These are phyloP conservation scores for Agrypnus murinus DNA, from an alignment of 2,888 invertebrate species.

Conservation along the genomic window DNA sequence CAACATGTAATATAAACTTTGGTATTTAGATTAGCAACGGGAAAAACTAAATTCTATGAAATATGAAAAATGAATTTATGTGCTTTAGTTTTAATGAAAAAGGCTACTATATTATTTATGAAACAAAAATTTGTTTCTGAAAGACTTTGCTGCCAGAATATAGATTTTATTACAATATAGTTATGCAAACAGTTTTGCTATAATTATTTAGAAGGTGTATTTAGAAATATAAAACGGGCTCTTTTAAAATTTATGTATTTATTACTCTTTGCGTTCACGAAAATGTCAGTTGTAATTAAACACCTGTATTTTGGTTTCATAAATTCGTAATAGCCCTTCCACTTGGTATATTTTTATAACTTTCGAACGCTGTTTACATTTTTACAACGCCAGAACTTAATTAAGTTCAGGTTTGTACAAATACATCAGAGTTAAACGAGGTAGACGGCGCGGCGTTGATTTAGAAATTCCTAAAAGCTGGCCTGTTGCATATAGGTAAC, in stretches of 20 bases:
- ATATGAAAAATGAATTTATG: too few relatives aligned
- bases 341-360: conserved; percentile 30
- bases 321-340: conserved; percentile 30
- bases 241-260: conserved; percentile 22
- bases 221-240: background rate
- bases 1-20: too few relatives aligned
- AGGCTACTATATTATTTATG: too few relatives aligned
- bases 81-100: too few relatives aligned
- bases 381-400: conserved; percentile 29
- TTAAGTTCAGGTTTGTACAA: conserved; percentile 33
- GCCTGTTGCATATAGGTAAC: conserved; percentile 43
- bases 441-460: conserved; percentile 5
- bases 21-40: too few relatives aligned
- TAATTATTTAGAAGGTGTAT: too few relatives aligned
- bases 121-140: too few relatives aligned
- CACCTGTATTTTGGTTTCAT: conserved; percentile 34
- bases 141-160: too few relatives aligned
- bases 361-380: conserved; percentile 35
- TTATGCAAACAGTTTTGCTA: too few relatives aligned
- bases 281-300: conserved; percentile 30
- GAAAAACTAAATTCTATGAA: too few relatives aligned
- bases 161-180: too few relatives aligned
- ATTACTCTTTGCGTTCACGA: conserved; percentile 21
- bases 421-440: conserved; percentile 14
- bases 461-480: conserved; percentile 23